Percentiles rank a stretch among this genome's conserved stretches.
phyloP scores from a whole-genome alignment of 2,797 vertebrate species.

The Apodemus agrarius region DNA sequence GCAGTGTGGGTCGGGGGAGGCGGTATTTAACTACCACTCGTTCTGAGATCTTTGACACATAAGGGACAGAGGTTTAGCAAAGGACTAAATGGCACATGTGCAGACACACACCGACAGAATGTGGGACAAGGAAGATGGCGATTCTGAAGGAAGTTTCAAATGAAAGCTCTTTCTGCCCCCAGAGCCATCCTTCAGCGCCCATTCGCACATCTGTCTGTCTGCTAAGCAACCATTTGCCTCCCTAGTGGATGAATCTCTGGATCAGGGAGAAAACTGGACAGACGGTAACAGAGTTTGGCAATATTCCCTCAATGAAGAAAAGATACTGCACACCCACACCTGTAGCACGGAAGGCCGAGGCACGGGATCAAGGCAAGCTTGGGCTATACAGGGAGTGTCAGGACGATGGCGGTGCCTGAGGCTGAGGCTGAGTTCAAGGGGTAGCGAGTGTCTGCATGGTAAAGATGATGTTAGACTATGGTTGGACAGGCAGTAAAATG shows the following conservation, averaged over 20 bases:
- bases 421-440: background rate
- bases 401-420: background rate
- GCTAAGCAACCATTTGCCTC: background rate
- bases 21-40: background rate
- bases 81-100: background rate
- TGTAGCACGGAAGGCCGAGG: background rate
- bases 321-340: background rate
- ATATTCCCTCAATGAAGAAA: background rate
- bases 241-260: background rate
- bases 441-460: background rate
- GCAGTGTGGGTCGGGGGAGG: background rate
- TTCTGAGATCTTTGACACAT: background rate
- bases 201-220: background rate
- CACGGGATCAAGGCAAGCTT: background rate
- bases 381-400: background rate
- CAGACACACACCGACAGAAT: background rate
- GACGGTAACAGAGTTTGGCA: background rate
- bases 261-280: slow-evolving; percentile 24
- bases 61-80: background rate
- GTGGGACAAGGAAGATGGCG: background rate
- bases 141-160: slow-evolving; percentile 28
- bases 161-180: background rate
- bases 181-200: slow-evolving; percentile 14
- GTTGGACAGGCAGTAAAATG: background rate
- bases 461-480: background rate